Evolutionary conservation across 2,797 vertebrate species (phyloP), one percentile per base, ranked within the genome.

Genomic region (Gouania willdenowi): DNA sequence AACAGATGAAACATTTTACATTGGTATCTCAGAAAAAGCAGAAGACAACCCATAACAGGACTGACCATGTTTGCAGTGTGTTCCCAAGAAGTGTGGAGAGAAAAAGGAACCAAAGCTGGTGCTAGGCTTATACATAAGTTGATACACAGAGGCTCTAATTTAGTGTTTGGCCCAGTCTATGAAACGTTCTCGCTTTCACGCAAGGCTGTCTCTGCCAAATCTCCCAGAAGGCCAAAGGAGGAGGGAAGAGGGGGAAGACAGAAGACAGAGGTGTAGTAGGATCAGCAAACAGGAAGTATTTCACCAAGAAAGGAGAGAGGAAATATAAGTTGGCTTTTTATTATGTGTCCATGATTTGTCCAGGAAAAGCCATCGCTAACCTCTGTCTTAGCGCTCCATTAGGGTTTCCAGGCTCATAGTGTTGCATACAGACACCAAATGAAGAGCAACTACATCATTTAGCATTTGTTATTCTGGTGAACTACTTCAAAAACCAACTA

Each of bases 131-230:
- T 76, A 41, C 80, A 87, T 66, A 82, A 90, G 82, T 88, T 63
- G 84, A 75, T 65, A 75, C 51, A 69, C 38, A 5, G 57, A 37
- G 59, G 79, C 87, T 92, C 92, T 91, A 92, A 95, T 91, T 93
- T 93, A 87, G 93, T 89, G 59, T 16, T 88, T 89, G 79, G 85
- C 91, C 79, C 47, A 29, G 83, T 74, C 76, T 48, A 76, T 30
- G 52, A 41, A 69, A 4, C 35, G 66, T 88, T 87, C 92, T 87
- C 59, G 25, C 83, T 87, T 87, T 84, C 68, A 64, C 70, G 66
- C 39, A 56, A 70, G 58, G 41, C 3, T 5, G 33, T 26, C 56
- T 42, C 32, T 86, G 83, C 83, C 87, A 84, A 79, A 48, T 40
- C 38, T 30, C 55, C 55, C 4, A 6, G 50, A 45, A 47, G 37